These are phyloP conservation scores for Cataglyphis cursor DNA, from an alignment of 2,888 invertebrate genomes.

Conservation along the genomic window DNA sequence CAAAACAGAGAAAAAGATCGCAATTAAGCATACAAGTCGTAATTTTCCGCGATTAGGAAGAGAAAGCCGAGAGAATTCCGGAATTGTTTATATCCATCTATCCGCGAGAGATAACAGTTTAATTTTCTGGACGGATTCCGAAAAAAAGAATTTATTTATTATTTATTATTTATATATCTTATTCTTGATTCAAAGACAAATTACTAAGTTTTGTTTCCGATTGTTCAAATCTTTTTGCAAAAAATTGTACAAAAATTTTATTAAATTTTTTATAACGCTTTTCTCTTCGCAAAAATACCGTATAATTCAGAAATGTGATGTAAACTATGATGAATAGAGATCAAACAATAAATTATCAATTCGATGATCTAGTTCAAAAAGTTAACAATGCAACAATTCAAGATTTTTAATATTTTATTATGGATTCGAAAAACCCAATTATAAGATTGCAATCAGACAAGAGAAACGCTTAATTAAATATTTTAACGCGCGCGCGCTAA, in stretches of 20 bases:
- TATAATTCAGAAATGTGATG: not conserved
- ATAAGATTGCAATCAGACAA: not conserved
- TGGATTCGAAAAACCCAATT: not conserved
- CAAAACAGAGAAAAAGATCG: conserved; percentile 32
- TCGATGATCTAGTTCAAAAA: conserved; percentile 26
- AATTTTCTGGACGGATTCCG: not conserved
- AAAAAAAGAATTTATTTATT: conserved; percentile 25
- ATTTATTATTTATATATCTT: no score
- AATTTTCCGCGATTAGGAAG: conserved; percentile 64
- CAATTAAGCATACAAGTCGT: conserved; percentile 65
- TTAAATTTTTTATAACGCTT: not conserved
- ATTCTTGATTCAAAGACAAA: not conserved
- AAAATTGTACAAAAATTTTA: not conserved
- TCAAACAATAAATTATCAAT: conserved; percentile 27
- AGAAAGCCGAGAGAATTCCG: conserved; percentile 65
- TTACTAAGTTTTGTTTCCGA: conserved; percentile 8
- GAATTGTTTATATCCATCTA: conserved; percentile 33
- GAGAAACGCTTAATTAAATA: not conserved
- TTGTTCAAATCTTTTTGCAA: not conserved
- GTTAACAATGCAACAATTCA: not conserved
- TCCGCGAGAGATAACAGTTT: not conserved
- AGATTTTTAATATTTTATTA: not conserved
- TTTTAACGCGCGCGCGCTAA: not conserved
- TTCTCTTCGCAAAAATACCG: not conserved
- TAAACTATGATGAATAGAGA: conserved; percentile 28